Evolutionary conservation across 2,113 vertebrate species (phyloP).

Genomic region (Corynorhinus townsendii): DNA sequence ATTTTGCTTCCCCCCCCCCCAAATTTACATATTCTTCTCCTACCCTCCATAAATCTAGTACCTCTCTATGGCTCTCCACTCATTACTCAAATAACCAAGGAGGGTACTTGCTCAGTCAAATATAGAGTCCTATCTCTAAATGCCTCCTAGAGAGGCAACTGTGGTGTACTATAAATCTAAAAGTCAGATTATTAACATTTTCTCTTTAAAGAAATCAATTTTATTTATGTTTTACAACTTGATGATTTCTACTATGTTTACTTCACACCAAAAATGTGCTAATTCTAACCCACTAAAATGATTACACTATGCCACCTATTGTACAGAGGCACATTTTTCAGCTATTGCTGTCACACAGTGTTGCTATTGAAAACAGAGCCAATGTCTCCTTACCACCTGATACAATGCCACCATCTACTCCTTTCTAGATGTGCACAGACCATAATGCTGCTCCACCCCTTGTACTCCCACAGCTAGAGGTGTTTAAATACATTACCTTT

Average conservation of each 20-base stretch:
- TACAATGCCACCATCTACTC: neutral
- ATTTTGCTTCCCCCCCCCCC: neutral
- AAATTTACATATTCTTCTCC: neutral
- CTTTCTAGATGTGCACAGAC: neutral
- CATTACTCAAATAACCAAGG: neutral
- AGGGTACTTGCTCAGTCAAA: neutral
- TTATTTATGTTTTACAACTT: neutral
- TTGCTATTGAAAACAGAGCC: neutral
- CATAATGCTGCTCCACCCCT: too few species aligned
- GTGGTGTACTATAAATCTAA: neutral
- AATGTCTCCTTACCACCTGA: neutral
- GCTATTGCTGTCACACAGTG: neutral
- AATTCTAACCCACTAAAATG: neutral
- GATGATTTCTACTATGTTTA: neutral
- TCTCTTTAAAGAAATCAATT: neutral
- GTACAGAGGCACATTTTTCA: neutral
- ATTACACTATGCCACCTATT: neutral
- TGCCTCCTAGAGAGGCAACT: neutral
- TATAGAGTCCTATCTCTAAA: neutral
- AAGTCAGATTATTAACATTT: neutral
- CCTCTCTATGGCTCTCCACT: neutral
- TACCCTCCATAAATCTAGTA: neutral
- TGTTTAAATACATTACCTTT: neutral
- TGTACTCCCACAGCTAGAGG: neutral
- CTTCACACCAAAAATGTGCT: neutral